phyloP scores from a whole-genome alignment of 2,888 invertebrate genomes.

The Stenodema calcarata region DNA sequence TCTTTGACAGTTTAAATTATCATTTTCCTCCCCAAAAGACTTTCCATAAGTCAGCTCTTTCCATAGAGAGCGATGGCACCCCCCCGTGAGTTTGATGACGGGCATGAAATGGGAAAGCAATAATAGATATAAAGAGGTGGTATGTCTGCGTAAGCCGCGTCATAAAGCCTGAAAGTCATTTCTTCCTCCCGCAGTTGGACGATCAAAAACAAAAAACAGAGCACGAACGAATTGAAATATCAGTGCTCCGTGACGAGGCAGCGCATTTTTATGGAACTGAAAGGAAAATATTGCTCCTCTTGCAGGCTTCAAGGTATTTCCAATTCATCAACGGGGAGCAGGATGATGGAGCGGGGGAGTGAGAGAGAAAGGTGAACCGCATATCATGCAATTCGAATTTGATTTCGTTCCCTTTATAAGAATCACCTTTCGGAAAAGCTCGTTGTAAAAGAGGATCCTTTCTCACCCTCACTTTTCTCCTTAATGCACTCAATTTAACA shows the following conservation, averaged over 20 bases:
- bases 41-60: too few relatives aligned
- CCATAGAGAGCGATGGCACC: too few relatives aligned
- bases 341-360: not conserved
- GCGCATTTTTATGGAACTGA: conserved; percentile 14
- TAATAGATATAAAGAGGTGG: not conserved
- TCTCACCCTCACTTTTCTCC: conserved; percentile 15
- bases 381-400: conserved; percentile 41
- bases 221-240: not conserved
- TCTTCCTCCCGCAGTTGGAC: not conserved
- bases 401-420: conserved; percentile 11
- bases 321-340: conserved; percentile 24
- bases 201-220: not conserved
- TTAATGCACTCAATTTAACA: conserved; percentile 48
- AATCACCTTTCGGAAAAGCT: not conserved
- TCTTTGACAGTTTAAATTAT: too few relatives aligned
- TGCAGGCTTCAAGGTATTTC: not conserved
- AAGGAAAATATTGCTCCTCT: conserved; percentile 13
- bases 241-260: not conserved
- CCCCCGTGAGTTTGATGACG: too few relatives aligned
- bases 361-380: conserved; percentile 20
- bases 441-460: not conserved
- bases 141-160: not conserved
- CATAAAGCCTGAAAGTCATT: not conserved
- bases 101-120: not conserved
- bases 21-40: too few relatives aligned